These are phyloP conservation scores for Hirundichthys speculiger DNA, from an alignment of 2,113 vertebrate genomes.

Conservation along the genomic window DNA sequence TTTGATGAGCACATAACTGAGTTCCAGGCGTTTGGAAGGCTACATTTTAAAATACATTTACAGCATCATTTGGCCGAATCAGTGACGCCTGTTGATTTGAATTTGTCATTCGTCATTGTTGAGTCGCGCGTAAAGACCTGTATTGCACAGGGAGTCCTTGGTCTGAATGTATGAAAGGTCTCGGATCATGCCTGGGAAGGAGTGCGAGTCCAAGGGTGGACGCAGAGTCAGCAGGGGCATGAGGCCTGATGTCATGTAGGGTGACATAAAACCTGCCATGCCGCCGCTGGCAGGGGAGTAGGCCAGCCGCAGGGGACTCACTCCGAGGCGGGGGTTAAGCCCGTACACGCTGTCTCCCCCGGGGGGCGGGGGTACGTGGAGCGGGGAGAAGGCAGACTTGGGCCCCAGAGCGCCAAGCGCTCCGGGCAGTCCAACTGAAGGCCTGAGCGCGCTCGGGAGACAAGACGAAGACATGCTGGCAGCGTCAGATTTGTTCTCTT, in stretches of 20 bases:
- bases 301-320: slow-evolving; percentile 82
- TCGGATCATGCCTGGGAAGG: slow-evolving; percentile 83
- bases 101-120: slow-evolving; percentile 74
- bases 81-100: not conserved
- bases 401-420: slow-evolving; percentile 68
- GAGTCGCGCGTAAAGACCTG: slow-evolving; percentile 74
- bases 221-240: slow-evolving; percentile 85
- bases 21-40: slow-evolving; percentile 19
- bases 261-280: slow-evolving; percentile 82
- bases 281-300: slow-evolving; percentile 81
- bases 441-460: slow-evolving; percentile 51
- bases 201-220: slow-evolving; percentile 80
- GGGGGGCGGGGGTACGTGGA: slow-evolving; percentile 71
- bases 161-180: slow-evolving; percentile 81
- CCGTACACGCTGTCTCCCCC: slow-evolving; percentile 77
- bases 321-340: slow-evolving; percentile 79
- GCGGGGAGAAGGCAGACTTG: slow-evolving; percentile 87
- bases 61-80: too few species aligned
- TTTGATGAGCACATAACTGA: not conserved
- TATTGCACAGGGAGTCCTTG: slow-evolving; percentile 78
- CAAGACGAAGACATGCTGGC: slow-evolving; percentile 49
- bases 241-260: slow-evolving; percentile 84
- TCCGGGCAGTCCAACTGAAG: slow-evolving; percentile 67
- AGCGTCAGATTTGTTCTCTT: slow-evolving; percentile 68
- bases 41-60: too few species aligned